A percentile compares a stretch with the other conserved stretches of the same genome.
These are phyloP conservation scores for Neosilurus hyrtlii DNA, from an alignment of 2,797 vertebrate genomes.

Conservation along the genomic window DNA sequence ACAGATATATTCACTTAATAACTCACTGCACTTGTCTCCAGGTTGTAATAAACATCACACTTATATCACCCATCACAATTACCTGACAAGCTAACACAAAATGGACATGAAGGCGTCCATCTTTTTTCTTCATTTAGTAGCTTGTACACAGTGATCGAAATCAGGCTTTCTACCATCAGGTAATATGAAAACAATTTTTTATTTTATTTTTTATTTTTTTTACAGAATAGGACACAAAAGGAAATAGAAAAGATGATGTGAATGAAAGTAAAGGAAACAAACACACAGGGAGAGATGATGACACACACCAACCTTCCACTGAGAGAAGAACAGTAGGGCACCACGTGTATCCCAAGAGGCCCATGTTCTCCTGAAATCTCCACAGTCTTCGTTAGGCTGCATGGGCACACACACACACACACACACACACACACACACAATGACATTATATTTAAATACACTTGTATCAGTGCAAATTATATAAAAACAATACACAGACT, in stretches of 20 bases:
- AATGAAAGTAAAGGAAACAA: constrained; percentile 28
- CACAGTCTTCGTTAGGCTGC: constrained; percentile 83
- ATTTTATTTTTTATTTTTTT: background rate
- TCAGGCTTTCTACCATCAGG: background rate
- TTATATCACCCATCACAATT: background rate
- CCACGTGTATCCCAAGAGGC: constrained; percentile 91
- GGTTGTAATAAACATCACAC: background rate
- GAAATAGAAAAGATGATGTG: background rate
- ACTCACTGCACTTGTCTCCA: background rate
- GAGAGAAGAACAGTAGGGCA: constrained; percentile 91
- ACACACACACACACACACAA: constrained; percentile 22
- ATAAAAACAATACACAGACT: background rate
- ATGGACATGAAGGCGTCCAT: background rate
- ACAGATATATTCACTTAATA: background rate
- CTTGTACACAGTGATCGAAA: background rate
- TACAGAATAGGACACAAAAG: background rate
- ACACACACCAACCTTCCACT: constrained; percentile 86
- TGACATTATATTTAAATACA: constrained; percentile 8
- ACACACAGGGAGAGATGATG: background rate
- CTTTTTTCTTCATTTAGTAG: background rate
- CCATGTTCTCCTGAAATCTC: constrained; percentile 90
- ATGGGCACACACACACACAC: constrained; percentile 53
- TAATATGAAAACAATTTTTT: background rate
- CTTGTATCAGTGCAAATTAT: background rate
- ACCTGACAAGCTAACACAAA: background rate